Base-by-base conservation (phyloP, 2,888 invertebrate species). In the Ametastegia equiseti region DNA sequence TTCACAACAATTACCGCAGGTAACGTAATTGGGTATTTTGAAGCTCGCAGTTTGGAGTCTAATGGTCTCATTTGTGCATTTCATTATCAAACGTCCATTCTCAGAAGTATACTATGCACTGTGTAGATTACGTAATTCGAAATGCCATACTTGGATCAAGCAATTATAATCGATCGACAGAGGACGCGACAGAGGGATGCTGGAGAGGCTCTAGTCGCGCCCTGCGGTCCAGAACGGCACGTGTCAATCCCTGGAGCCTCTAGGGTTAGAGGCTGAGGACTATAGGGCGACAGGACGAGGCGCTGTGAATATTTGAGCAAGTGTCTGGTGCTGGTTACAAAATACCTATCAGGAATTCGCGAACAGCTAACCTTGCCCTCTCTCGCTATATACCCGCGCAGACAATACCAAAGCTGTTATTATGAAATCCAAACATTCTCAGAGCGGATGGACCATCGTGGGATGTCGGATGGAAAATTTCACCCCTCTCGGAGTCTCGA, bases 201-300 rank as follows among this genome's bases (percentile, higher is more conserved):
- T 36, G 13, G 50, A 75, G 73, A 71, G 71, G 71, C 27, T 75
- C 50, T 36, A 36, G 50, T 36, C 15, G 19, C 33, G 54, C 54
- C 73, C 73, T 75, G 50, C 73, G 50, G 50, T 33, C 73, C 73
- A 75, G 54, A 54, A 54, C 36, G 33, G 54, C 73, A 75, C 73
- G 33, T 54, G 73, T 75, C 73, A 54, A 75, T 71, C 71, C 71
- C 45, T 71, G 27, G 45, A 30, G 45, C 47, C 30, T 45, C 2
- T 47, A 42, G 30, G 67, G 39, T 36, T 36, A 15, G 67, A 67
- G 67, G 39, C 67, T 67, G 23, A 71, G 54, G 75, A 54, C 75
- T 36, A 19, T 54, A 19, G 23, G 30, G 54, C 54, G 54, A 50
- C 54, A 75, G 7, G 50, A 75, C 33, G 9, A 13, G 75, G 54